These are phyloP conservation scores for Pangasius macronema DNA, from an alignment of 2,797 vertebrate species.

Conservation along the genomic window DNA sequence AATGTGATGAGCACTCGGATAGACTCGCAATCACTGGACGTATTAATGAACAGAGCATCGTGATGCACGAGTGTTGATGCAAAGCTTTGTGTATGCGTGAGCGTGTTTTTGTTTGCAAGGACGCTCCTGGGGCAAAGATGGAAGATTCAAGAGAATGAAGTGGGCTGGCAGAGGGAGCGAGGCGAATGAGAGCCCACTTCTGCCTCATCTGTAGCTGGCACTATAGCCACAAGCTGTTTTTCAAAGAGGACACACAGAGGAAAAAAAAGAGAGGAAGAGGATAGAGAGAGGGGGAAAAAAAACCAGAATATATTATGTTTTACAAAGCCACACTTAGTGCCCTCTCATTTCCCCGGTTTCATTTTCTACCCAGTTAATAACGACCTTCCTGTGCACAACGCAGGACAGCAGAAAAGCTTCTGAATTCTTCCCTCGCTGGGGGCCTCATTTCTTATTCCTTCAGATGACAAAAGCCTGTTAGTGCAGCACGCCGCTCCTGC, in stretches of 20 bases:
- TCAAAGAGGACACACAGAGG: slow-evolving; percentile 67
- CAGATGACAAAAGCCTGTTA: slow-evolving; percentile 37
- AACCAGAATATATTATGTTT: slow-evolving; percentile 65
- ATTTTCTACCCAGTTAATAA: slow-evolving; percentile 43
- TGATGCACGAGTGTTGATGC: not conserved
- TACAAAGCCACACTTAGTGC: slow-evolving; percentile 63
- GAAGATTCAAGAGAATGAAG: slow-evolving; percentile 69
- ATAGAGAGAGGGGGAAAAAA: not conserved
- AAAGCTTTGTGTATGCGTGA: not conserved
- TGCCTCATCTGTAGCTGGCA: slow-evolving; percentile 69
- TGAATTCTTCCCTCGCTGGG: not conserved
- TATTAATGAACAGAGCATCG: not conserved
- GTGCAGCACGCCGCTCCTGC: slow-evolving; percentile 39
- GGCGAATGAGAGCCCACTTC: slow-evolving; percentile 67
- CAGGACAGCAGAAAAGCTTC: not conserved
- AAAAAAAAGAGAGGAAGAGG: slow-evolving; percentile 35
- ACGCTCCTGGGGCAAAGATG: slow-evolving; percentile 71
- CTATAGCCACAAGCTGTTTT: slow-evolving; percentile 74
- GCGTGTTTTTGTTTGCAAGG: slow-evolving; percentile 68
- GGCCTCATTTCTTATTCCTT: slow-evolving; percentile 5
- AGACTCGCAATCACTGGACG: slow-evolving; percentile 17
- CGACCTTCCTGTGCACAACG: not conserved
- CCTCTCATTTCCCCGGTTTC: slow-evolving; percentile 45
- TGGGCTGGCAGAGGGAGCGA: slow-evolving; percentile 68
- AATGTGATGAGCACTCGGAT: not conserved